Base-by-base conservation (phyloP, 2,797 vertebrate genomes). In the Bradypus variegatus region DNA sequence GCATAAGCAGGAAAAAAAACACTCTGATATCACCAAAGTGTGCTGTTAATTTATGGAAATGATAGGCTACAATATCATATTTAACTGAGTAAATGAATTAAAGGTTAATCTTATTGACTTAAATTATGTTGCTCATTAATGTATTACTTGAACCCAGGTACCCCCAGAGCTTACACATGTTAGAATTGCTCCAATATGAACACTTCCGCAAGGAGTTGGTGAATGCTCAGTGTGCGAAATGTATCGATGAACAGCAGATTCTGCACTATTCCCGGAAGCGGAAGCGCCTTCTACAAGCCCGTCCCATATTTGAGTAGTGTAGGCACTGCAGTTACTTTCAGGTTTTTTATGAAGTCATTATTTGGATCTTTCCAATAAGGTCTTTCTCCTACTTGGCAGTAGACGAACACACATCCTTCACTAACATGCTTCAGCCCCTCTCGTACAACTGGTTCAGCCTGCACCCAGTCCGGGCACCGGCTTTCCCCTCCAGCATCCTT, bases 201-300 rank as follows among this genome's bases (percentile, higher is more conserved):
- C 99, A 99, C 95, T 99, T 99, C 97, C 97, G 99, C 60, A 99
- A 99, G 96, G 99, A 99, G 97, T 97, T 99, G 97, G 99, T 99
- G 53, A 99, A 99, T 25, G 98, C 99, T 33, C 99, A 99, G 97
- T 99, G 99, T 72, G 98, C 99, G 70, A 99, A 99, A 96, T 99
- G 99, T 94, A 99, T 99, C 8, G 99, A 99, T 0, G 99, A 99
- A 96, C 99, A 99, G 95, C 99, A 99, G 97, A 98, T 99, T 79
- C 98, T 99, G 60, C 99, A 99, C 93, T 99, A 99, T 88, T 99
- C 98, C 3, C 96, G 99, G 87, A 99, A 99, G 87, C 98, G 99
- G 81, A 98, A 98, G 94, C 98, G 99, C 5, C 98, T 99, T 87
- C 99, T 99, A 97, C 99, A 99, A 97, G 98, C 99, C 12, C 97